phyloP scores from a whole-genome alignment of 2,113 vertebrate genomes.

The Patagioenas fasciata region DNA sequence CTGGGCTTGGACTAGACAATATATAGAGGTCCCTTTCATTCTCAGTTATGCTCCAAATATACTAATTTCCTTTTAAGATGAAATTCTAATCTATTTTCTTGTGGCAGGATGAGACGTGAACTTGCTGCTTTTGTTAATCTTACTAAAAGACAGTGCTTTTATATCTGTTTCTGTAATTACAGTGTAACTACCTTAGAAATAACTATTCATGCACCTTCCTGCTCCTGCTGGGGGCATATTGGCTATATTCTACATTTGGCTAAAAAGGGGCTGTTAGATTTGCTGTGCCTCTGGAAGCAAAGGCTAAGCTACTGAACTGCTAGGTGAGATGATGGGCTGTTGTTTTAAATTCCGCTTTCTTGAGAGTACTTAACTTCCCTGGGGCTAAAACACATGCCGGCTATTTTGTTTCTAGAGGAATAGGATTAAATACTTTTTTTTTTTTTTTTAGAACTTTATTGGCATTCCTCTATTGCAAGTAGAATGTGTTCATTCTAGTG shows the following conservation, averaged over 20 bases:
- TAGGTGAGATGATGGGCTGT: not conserved
- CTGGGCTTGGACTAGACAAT: not conserved
- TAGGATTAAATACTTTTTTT: not conserved
- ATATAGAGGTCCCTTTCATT: not conserved
- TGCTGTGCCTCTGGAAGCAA: not conserved
- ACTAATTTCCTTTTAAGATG: not conserved
- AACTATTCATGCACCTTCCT: not conserved
- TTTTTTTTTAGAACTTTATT: not conserved
- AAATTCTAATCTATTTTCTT: not conserved
- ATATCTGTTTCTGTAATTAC: not conserved
- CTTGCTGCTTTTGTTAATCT: not conserved
- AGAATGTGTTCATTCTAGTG: not conserved
- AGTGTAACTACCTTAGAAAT: not conserved
- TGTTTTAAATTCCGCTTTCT: not conserved
- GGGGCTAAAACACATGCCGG: not conserved
- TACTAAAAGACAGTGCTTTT: not conserved
- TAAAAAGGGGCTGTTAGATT: not conserved
- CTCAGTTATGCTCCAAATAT: not conserved
- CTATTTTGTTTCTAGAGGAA: not conserved
- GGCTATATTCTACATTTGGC: not conserved
- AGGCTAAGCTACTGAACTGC: not conserved
- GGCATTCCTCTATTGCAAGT: not conserved
- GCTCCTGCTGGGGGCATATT: not conserved
- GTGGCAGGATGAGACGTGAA: not conserved
- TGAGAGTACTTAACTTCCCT: not conserved